Base-by-base conservation (phyloP, 1,140 invertebrate genomes). In the Hyles vespertilio region DNA sequence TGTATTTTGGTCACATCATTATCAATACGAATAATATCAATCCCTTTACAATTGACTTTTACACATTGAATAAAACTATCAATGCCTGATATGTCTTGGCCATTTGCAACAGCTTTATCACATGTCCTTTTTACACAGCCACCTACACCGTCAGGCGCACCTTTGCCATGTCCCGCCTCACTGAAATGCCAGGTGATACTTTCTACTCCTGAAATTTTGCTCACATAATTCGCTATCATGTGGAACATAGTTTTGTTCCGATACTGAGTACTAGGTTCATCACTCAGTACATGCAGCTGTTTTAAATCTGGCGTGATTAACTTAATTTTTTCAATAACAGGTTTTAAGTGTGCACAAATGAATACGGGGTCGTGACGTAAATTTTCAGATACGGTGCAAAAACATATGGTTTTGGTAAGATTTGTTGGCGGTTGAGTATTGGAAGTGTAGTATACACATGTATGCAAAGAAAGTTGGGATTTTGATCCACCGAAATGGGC, bases 401-500 rank as follows among this genome's bases (percentile, higher is more conserved):
- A 22, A 10, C 36, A 54, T 3, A 8, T 45, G 8, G 36, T 44
- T 32, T 12, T 51, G 3, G 32, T 33, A 51, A 51, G 10, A 32
- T 51, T 51, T 12, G 3, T 3, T 51, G 49, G 49, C 10, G 49
- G 49, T 32, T 32, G n/a, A 51, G 12, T 22, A 51, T 51, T 22
- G 10, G 10, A 5, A 22, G 32, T 32, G 33, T 69, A 69, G 34
- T 61, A 61, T 6, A 70, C 63, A 36, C 51, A 52, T 32, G 64
- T 70, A 36, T 70, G 61, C 12, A 70, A 40, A 5, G 58, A 59
- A 8, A 64, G n/a, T 56, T 70, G 68, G 5, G 51, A 9, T 50
- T 59, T 66, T 0, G 63, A 59, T 8, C 61, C 59, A 47, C 61
- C 59, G 46, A 67, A 70, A 62, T 67, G 68, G 5, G 61, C 61